Evolutionary conservation across 2,113 vertebrate species (phyloP).

Genomic region (Vireo altiloquus): DNA sequence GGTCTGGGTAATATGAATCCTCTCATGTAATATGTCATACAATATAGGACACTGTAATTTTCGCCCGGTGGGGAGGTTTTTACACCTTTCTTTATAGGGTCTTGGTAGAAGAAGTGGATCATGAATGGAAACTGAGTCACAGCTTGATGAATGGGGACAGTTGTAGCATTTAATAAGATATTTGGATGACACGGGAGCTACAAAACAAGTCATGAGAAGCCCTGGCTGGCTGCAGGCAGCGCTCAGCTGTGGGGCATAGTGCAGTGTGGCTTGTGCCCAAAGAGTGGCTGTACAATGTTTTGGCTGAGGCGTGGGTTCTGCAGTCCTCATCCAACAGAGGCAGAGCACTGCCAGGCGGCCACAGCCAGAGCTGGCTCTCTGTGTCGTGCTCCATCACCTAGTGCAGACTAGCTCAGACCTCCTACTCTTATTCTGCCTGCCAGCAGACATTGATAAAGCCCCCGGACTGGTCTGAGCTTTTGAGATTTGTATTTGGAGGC

Average conservation of each 20-base stretch:
- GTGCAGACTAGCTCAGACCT: background rate
- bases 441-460: background rate
- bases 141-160: background rate
- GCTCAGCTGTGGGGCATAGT: fast-evolving
- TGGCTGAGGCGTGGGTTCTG: background rate
- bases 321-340: background rate
- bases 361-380: background rate
- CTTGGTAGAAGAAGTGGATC: background rate
- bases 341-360: background rate
- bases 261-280: background rate
- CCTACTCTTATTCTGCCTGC: background rate
- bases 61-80: background rate
- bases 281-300: background rate
- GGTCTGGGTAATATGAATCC: background rate
- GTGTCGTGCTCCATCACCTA: background rate
- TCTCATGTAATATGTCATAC: background rate
- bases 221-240: background rate
- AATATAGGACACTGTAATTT: background rate
- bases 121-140: background rate
- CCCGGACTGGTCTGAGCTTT: background rate
- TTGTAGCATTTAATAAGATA: background rate
- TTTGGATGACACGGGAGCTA: background rate
- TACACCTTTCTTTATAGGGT: background rate
- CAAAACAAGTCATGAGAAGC: background rate
- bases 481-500: background rate